Conservation (phyloP, 1,140 invertebrate genomes). For the Berghia stephanieae region DNA sequence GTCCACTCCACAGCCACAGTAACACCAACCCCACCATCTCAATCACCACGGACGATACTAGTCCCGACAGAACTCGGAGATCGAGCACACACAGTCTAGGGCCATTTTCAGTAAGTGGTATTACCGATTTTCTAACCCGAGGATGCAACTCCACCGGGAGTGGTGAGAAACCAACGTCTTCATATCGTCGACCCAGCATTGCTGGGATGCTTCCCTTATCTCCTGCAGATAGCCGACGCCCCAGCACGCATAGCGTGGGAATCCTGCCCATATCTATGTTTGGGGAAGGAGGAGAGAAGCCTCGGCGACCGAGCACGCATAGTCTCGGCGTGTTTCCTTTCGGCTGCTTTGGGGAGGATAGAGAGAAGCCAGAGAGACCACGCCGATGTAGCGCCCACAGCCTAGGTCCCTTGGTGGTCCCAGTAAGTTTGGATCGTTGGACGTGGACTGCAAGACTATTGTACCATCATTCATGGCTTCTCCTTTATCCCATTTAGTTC, state of each 20-base stretch:
- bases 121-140: conserved; percentile 48
- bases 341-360: conserved; percentile 49
- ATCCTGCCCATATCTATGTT: conserved; percentile 59
- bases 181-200: conserved; percentile 39
- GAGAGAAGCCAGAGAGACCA: conserved; percentile 41
- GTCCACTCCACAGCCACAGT: not conserved
- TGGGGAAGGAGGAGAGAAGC: conserved; percentile 55
- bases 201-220: conserved; percentile 22
- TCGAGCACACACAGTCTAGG: conserved; percentile 60
- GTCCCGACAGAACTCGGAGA: conserved; percentile 50
- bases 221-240: conserved; percentile 43
- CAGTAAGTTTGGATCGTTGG: conserved; percentile 45
- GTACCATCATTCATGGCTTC: no score
- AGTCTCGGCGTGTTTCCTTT: conserved; percentile 58
- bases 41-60: conserved; percentile 54
- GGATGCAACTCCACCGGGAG: conserved; percentile 39
- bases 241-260: conserved; percentile 59
- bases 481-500: no score
- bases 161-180: conserved; percentile 37
- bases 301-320: conserved; percentile 58
- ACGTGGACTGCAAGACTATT: no score
- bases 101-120: conserved; percentile 60
- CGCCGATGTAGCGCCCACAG: conserved; percentile 56
- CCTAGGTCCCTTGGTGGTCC: conserved; percentile 53
- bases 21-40: conserved; percentile 49